These are phyloP conservation scores for Mylabris phalerata DNA, from an alignment of 1,140 invertebrate genomes.

Conservation along the genomic window DNA sequence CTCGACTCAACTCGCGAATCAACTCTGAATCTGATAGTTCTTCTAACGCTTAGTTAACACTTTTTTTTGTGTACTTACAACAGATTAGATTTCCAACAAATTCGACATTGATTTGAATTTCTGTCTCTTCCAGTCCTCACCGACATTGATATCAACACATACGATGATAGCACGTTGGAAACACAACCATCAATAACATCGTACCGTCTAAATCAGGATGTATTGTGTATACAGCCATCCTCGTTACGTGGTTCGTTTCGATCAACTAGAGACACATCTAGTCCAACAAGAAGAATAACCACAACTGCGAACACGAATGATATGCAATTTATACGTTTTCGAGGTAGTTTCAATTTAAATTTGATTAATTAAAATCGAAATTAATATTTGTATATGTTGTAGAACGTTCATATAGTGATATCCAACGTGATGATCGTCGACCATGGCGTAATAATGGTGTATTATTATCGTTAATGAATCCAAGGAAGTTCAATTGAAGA, in stretches of 20 bases:
- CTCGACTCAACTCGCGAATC: too few relatives aligned
- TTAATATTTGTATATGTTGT: constrained; percentile 18
- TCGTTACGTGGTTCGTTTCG: constrained; percentile 35
- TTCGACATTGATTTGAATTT: too few relatives aligned
- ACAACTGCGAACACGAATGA: constrained; percentile 8
- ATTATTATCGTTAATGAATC: too few relatives aligned
- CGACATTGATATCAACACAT: constrained; percentile 37
- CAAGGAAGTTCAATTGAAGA: too few relatives aligned
- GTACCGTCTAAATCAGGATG: constrained; percentile 36
- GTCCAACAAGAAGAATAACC: constrained; percentile 19
- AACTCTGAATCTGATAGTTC: too few relatives aligned
- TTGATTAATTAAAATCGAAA: not conserved
- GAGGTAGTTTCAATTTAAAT: constrained; percentile 21
- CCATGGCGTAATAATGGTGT: constrained; percentile 18
- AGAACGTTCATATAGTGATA: constrained; percentile 40
- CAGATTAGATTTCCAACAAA: too few relatives aligned
- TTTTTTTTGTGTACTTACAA: too few relatives aligned
- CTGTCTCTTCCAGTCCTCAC: constrained; percentile 33
- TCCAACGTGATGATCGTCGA: constrained; percentile 35
- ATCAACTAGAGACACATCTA: constrained; percentile 27
- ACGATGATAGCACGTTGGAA: constrained; percentile 37
- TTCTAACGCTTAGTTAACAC: too few relatives aligned
- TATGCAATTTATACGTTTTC: constrained; percentile 30
- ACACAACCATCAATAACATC: constrained; percentile 34
- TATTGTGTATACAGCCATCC: constrained; percentile 37